Evolutionary conservation across 2,113 vertebrate genomes (phyloP).

Genomic region (Pipa parva): DNA sequence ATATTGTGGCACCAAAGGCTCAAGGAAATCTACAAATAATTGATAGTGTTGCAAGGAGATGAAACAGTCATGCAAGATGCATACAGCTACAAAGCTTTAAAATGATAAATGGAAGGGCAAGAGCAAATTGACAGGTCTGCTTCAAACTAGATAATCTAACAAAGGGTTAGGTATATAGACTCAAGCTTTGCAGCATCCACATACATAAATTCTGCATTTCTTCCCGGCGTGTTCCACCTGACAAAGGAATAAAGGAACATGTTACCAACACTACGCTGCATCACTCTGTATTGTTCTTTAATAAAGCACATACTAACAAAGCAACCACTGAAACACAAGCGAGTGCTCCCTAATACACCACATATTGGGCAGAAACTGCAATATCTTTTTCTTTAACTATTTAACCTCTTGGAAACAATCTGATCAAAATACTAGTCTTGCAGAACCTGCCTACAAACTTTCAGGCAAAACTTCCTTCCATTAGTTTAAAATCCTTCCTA

Average conservation of each 20-base stretch:
- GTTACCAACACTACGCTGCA: constrained; percentile 36
- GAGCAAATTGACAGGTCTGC: not conserved
- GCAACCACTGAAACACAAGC: too few relatives aligned
- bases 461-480: too few relatives aligned
- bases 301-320: too few relatives aligned
- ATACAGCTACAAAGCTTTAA: not conserved
- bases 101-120: constrained; percentile 20
- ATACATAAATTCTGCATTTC: constrained; percentile 90
- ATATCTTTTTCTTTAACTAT: too few relatives aligned
- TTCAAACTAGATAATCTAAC: constrained; percentile 4
- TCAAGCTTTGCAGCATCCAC: constrained; percentile 54
- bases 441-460: too few relatives aligned
- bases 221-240: constrained; percentile 91
- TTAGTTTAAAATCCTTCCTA: too few relatives aligned
- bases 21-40: not conserved
- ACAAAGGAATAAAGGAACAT: constrained; percentile 64
- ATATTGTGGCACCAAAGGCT: too few relatives aligned
- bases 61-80: constrained; percentile 17
- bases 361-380: too few relatives aligned
- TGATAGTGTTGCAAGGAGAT: not conserved
- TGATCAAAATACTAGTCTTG: too few relatives aligned
- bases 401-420: too few relatives aligned
- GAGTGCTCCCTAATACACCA: too few relatives aligned
- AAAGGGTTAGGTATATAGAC: constrained; percentile 8
- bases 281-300: too few relatives aligned